phyloP scores from a whole-genome alignment of 2,113 vertebrate genomes.

The Trachemys scripta region DNA sequence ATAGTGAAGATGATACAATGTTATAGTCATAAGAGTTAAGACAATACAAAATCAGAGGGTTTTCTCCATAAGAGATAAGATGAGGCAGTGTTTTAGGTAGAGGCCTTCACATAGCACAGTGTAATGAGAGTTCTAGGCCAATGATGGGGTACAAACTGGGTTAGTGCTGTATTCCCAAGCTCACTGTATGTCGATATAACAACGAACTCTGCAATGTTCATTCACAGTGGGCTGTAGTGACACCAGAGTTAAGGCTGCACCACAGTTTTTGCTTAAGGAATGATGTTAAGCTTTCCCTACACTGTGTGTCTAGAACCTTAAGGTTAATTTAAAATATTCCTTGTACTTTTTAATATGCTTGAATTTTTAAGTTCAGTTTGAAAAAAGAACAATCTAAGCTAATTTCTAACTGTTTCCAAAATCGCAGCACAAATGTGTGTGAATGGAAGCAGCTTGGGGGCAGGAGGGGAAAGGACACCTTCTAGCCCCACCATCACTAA shows the following conservation, averaged over 20 bases:
- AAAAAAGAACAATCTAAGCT: not conserved
- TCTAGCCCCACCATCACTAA: too few species aligned
- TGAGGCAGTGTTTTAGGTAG: not conserved
- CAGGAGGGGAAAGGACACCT: too few species aligned
- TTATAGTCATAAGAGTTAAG: not conserved
- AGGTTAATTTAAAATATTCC: not conserved
- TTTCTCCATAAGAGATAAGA: not conserved
- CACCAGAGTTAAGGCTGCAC: too few species aligned
- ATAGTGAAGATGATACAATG: not conserved
- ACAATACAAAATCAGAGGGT: not conserved
- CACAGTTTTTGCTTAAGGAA: accelerated
- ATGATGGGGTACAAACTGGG: not conserved
- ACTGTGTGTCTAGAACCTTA: too few species aligned
- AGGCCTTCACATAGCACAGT: not conserved
- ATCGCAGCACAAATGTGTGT: too few species aligned
- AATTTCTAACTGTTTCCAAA: not conserved
- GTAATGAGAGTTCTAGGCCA: not conserved
- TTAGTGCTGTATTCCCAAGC: not conserved
- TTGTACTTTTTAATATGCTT: not conserved
- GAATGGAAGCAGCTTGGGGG: too few species aligned
- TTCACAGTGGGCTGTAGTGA: not conserved
- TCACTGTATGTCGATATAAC: accelerated
- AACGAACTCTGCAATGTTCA: not conserved
- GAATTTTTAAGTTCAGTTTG: not conserved
- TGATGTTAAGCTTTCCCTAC: not conserved